Percentiles rank a stretch among this genome's conserved stretches.
Evolutionary conservation across 2,797 vertebrate species (phyloP).

Genomic region (Notamacropus eugenii): DNA sequence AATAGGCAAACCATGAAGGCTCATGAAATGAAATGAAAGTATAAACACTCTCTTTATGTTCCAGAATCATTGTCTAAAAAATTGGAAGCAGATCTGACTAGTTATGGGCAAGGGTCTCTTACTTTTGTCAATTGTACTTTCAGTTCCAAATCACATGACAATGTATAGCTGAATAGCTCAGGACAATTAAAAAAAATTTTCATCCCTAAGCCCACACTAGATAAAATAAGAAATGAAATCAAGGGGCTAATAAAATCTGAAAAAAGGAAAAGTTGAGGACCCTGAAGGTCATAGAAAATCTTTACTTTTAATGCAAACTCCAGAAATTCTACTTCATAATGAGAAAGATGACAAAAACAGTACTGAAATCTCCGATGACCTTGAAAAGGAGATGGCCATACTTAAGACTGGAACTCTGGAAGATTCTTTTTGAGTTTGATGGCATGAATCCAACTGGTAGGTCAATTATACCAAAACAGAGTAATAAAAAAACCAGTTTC

Average conservation of each 20-base stretch:
- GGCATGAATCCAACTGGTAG: neutral
- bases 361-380: neutral
- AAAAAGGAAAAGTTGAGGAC: neutral
- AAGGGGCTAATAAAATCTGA: neutral
- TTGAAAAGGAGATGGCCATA: neutral
- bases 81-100: neutral
- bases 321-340: neutral
- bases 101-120: neutral
- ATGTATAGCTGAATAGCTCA: neutral
- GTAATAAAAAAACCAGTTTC: neutral
- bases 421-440: neutral
- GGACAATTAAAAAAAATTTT: neutral
- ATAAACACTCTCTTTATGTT: neutral
- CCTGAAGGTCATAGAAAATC: neutral
- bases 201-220: neutral
- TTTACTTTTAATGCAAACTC: neutral
- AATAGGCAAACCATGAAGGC: neutral
- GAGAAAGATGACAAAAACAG: neutral
- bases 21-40: neutral
- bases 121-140: neutral
- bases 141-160: neutral
- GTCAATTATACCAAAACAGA: neutral
- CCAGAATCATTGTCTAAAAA: neutral
- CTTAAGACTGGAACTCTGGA: neutral
- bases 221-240: neutral